Conservation (phyloP, 2,888 invertebrate species). For the Fragum sueziense region DNA sequence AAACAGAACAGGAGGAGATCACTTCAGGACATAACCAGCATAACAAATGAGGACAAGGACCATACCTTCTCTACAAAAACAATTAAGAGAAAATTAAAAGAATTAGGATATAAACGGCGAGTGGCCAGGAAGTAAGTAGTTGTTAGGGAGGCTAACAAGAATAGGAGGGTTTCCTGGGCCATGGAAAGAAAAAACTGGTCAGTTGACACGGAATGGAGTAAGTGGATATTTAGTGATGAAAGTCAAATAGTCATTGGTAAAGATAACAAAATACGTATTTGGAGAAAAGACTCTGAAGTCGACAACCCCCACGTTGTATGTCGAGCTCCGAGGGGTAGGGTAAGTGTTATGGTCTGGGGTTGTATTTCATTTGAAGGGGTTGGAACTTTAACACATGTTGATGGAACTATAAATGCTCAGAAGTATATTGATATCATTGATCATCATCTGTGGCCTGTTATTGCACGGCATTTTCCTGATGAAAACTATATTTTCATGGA, state of each 20-base stretch:
- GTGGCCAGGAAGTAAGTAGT: constrained; percentile 31
- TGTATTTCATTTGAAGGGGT: constrained; percentile 20
- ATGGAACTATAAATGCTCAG: constrained; percentile 13
- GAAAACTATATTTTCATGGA: constrained; percentile 1
- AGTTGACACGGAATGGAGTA: constrained; percentile 19
- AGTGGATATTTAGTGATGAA: constrained; percentile 27
- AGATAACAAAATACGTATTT: constrained; percentile 17
- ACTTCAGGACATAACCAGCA: background rate
- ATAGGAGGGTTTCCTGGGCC: background rate
- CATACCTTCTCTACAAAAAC: constrained; percentile 10
- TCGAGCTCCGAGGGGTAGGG: background rate
- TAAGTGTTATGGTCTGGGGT: constrained; percentile 14
- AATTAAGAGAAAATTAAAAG: background rate
- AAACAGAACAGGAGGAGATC: constrained; percentile 22
- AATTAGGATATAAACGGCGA: constrained; percentile 22
- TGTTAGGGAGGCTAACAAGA: constrained; percentile 14
- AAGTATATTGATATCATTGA: constrained; percentile 21
- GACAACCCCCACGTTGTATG: constrained; percentile 15
- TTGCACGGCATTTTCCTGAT: constrained; percentile 20
- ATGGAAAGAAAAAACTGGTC: constrained; percentile 18
- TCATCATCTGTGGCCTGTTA: constrained; percentile 22
- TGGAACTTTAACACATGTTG: constrained; percentile 30
- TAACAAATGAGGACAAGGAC: constrained; percentile 14
- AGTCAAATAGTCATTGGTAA: constrained; percentile 11
- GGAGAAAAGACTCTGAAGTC: constrained; percentile 23